phyloP scores from a whole-genome alignment of 2,113 vertebrate genomes.

The Psettodes erumei region DNA sequence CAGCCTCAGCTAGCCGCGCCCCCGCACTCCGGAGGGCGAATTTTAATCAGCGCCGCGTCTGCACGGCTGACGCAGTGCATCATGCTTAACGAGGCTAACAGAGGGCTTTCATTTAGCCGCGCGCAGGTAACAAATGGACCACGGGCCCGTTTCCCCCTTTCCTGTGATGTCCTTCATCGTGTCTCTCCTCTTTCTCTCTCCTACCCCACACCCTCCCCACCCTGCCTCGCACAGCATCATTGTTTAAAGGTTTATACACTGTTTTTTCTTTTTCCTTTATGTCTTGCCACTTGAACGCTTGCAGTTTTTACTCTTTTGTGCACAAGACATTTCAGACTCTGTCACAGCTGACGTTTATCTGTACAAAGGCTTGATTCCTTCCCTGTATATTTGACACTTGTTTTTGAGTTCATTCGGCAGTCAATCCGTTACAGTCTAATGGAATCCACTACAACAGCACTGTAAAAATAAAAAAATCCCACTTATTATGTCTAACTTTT shows the following conservation, averaged over 20 bases:
- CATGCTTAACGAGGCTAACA: constrained; percentile 77
- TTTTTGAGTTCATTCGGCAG: constrained; percentile 5
- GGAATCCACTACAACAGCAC: neutral
- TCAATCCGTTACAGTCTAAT: constrained; percentile 5
- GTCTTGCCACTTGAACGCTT: neutral
- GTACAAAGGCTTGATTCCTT: neutral
- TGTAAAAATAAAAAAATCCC: neutral
- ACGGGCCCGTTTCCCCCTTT: constrained; percentile 24
- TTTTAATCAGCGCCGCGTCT: constrained; percentile 77
- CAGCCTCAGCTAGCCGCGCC: constrained; percentile 63
- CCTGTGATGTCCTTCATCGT: constrained; percentile 46
- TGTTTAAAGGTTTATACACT: constrained; percentile 2
- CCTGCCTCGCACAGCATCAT: neutral
- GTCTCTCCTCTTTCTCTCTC: constrained; percentile 4
- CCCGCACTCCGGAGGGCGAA: constrained; percentile 58
- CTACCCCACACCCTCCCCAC: constrained; percentile 5
- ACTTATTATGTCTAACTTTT: neutral
- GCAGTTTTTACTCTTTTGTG: constrained; percentile 14
- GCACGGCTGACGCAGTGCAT: constrained; percentile 64
- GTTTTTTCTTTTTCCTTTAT: neutral
- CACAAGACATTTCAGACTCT: constrained; percentile 8
- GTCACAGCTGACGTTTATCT: neutral
- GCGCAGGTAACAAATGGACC: constrained; percentile 73
- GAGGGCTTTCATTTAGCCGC: constrained; percentile 70
- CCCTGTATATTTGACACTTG: neutral